Conservation (phyloP, 1,140 invertebrate genomes). For the Rhizoglyphus robini region DNA sequence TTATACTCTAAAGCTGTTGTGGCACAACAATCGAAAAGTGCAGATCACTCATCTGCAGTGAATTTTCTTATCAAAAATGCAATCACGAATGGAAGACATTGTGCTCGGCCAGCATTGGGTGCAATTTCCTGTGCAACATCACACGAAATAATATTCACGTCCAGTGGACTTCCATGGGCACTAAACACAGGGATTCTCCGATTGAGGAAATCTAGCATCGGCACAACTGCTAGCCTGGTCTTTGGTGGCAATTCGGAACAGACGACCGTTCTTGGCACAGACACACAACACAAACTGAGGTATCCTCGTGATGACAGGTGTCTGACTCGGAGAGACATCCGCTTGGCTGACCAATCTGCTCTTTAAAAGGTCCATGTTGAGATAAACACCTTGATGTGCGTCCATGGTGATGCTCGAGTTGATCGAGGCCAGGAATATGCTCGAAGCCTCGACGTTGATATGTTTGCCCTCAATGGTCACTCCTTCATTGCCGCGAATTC, state of each 20-base stretch:
- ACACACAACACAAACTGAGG: constrained; percentile 29
- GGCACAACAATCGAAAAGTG: no score
- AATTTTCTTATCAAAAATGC: no score
- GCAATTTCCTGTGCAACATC: no score
- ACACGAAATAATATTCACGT: no score
- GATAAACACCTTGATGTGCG: constrained; percentile 12
- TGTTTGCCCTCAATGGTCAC: constrained; percentile 17
- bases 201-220: constrained; percentile 29
- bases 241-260: constrained; percentile 28
- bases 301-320: background rate
- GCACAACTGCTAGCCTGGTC: constrained; percentile 27
- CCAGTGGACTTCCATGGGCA: no score
- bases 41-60: no score
- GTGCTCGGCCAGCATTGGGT: no score
- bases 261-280: constrained; percentile 28
- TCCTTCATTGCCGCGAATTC: constrained; percentile 20
- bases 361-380: constrained; percentile 14
- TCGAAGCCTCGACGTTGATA: constrained; percentile 1
- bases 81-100: no score
- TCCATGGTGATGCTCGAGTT: constrained; percentile 19
- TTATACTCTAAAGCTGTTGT: no score
- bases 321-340: no score
- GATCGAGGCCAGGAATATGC: constrained; percentile 17
- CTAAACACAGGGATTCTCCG: constrained; percentile 28
- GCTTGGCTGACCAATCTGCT: background rate